Evolutionary conservation across 1,140 invertebrate genomes (phyloP), one percentile per base, ranked within the genome.

Genomic region (Drosophila pseudoananassae): DNA sequence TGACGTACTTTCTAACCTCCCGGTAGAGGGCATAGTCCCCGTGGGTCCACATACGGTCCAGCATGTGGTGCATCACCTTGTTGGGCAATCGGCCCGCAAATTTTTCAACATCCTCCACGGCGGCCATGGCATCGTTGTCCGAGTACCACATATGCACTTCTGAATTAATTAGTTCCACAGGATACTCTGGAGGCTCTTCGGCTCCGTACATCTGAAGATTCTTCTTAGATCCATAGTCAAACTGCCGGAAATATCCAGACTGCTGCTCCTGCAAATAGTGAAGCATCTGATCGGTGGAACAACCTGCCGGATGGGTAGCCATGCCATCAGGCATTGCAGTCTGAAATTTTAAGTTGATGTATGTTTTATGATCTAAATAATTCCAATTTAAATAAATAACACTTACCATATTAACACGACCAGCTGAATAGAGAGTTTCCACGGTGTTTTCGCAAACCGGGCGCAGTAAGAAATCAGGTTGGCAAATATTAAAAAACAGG

Each of bases 131-230:
- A 81, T 96, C 95, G 59, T 93, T 93, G n/a, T 92, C 73, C 2
- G 93, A 93, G 78, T 94, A 95, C 87, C 94, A 93, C 7, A 96
- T 65, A 43, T 94, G 92, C 1, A 94, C 90, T 8, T 94, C 93
- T 2, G 93, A 92, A 6, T 91, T 93, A 10, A 96, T 93, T 40
- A 93, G 93, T 6, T 92, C 91, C 17, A 95, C 72, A 38, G 94
- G 92, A 78, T 95, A 95, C 9, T 90, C 85, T 7, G 94, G 94
- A 7, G 94, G 93, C 3, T 57, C 85, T 0, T 75, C 27, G 12
- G 84, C 80, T 2, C 89, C 91, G 69, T 94, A 94, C 0, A 82
- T n/a, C 12, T 85, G 49, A 6, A 92, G 65, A 81, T 95, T 95
- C n/a, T 77, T 89, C 0, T 73, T 38, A 8, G 59, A 43, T 1